phyloP scores from a whole-genome alignment of 2,888 invertebrate species.

The Acrocyrtus sp. region DNA sequence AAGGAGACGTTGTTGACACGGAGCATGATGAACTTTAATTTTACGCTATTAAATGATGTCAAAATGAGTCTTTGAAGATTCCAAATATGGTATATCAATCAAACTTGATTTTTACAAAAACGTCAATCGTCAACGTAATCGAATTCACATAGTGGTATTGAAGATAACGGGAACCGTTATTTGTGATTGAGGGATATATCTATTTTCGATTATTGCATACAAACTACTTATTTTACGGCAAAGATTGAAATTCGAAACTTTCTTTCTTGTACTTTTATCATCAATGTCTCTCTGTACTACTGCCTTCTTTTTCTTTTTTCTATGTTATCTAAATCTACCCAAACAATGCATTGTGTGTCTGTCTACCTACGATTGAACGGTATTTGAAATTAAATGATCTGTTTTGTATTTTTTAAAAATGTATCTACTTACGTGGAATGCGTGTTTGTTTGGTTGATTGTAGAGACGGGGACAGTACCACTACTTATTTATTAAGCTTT shows the following conservation, averaged over 20 bases:
- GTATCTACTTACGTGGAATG: neutral
- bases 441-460: neutral
- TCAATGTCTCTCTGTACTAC: neutral
- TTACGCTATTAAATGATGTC: neutral
- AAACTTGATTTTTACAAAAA: neutral
- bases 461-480: neutral
- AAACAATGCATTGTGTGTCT: neutral
- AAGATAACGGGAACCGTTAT: neutral
- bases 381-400: neutral
- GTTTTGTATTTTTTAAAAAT: neutral
- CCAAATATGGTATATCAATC: constrained; percentile 20
- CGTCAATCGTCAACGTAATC: too few relatives aligned
- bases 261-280: neutral
- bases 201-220: neutral
- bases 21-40: constrained; percentile 59
- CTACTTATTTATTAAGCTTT: constrained; percentile 25
- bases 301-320: neutral
- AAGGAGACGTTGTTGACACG: constrained; percentile 45
- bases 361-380: neutral
- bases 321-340: neutral
- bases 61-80: neutral
- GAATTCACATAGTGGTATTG: neutral
- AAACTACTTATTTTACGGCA: neutral
- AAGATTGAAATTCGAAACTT: neutral
- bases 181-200: too few relatives aligned